These are phyloP conservation scores for Ondatra zibethicus DNA, from an alignment of 2,113 vertebrate species.

Conservation along the genomic window DNA sequence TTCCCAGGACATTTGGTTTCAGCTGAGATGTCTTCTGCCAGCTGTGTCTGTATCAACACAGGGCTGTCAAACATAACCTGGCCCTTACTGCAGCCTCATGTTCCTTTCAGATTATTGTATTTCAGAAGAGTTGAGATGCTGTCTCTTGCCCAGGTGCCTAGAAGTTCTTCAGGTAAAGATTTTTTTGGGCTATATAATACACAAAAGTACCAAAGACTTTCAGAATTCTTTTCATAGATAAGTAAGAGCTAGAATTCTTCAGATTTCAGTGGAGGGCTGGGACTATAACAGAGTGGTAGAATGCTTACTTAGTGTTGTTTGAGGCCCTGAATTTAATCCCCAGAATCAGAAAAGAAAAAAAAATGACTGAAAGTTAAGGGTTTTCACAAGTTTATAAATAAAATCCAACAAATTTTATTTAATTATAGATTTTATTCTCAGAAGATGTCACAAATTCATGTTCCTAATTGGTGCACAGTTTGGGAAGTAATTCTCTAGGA, in stretches of 20 bases:
- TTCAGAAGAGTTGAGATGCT: neutral
- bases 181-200: neutral
- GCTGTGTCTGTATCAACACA: neutral
- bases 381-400: conserved; percentile 1
- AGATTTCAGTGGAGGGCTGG: neutral
- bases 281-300: neutral
- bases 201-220: neutral
- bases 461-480: neutral
- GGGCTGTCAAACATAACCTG: neutral
- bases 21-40: neutral
- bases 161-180: neutral
- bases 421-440: neutral
- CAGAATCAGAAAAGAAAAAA: neutral
- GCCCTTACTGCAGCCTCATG: neutral
- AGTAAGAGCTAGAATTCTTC: neutral
- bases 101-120: neutral
- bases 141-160: neutral
- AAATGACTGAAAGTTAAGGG: neutral
- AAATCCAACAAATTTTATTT: conserved; percentile 24
- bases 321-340: neutral
- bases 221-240: neutral
- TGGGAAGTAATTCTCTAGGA: neutral
- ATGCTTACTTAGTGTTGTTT: neutral
- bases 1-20: neutral
- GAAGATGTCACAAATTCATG: neutral